Percentiles rank a stretch among this genome's conserved stretches.
Evolutionary conservation across 2,113 vertebrate genomes (phyloP).

Genomic region (Camarhynchus parvulus): DNA sequence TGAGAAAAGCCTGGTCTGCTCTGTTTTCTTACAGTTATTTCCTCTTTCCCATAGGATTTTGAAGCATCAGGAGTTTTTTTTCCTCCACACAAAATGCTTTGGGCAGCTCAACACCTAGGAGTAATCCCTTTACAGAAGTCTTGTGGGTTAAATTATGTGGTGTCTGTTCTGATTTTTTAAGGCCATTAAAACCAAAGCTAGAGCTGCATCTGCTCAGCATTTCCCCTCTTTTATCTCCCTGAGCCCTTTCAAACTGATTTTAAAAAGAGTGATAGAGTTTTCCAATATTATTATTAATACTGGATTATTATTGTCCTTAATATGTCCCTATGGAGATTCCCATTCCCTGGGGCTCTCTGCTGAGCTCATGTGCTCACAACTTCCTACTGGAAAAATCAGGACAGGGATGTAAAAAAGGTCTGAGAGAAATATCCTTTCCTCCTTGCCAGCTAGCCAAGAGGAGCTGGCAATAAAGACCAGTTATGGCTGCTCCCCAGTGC

Average conservation of each 20-base stretch:
- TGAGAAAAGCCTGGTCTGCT: background rate
- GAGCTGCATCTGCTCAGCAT: background rate
- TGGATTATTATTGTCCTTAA: background rate
- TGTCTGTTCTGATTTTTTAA: background rate
- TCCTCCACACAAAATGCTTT: background rate
- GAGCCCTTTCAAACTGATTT: background rate
- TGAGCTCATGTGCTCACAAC: slow-evolving; percentile 17
- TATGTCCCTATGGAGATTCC: background rate
- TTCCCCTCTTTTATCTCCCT: background rate
- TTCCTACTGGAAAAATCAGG: slow-evolving; percentile 3
- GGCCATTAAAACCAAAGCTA: background rate
- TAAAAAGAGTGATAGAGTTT: background rate
- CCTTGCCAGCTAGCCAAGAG: background rate
- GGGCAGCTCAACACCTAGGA: background rate
- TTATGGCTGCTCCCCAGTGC: background rate
- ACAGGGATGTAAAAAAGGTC: background rate
- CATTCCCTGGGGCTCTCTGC: background rate
- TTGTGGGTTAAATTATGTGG: background rate
- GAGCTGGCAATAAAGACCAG: background rate
- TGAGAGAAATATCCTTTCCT: background rate
- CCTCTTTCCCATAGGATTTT: background rate
- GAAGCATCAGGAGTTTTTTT: background rate
- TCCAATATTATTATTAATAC: background rate
- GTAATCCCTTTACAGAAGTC: background rate
- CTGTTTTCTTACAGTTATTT: background rate